Conservation (phyloP, 2,113 vertebrate genomes). For the Aythya baeri region DNA sequence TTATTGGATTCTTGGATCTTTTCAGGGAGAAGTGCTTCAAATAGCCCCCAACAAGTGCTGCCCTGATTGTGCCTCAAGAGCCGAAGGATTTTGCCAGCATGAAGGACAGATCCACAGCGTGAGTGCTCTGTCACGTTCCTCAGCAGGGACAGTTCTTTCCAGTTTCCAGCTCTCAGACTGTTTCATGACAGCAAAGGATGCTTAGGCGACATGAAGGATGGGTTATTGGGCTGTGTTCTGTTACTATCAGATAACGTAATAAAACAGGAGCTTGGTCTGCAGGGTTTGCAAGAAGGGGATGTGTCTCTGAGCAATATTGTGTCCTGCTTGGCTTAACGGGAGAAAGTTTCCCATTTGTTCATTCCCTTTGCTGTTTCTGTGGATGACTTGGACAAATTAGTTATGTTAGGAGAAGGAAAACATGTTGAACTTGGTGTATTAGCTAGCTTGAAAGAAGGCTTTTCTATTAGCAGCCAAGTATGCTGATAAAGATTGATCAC, state of each 20-base stretch:
- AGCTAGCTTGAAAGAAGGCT: background rate
- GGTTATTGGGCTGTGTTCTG: background rate
- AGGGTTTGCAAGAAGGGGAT: background rate
- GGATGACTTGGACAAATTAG: background rate
- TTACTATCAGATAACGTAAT: background rate
- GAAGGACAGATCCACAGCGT: conserved; percentile 82
- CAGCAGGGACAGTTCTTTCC: background rate
- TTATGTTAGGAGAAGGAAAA: background rate
- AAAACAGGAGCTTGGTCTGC: background rate
- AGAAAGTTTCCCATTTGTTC: background rate
- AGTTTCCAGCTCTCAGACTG: background rate
- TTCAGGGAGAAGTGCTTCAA: conserved; percentile 86
- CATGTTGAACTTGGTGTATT: background rate
- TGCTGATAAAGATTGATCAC: conserved; percentile 21
- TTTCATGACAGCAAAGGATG: background rate
- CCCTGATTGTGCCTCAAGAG: conserved; percentile 81
- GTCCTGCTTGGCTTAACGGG: background rate
- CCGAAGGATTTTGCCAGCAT: conserved; percentile 81
- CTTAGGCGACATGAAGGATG: background rate
- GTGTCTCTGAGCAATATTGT: background rate
- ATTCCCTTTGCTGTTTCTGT: background rate
- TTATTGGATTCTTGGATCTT: background rate
- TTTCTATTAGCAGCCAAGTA: background rate
- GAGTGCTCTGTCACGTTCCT: conserved; percentile 47
- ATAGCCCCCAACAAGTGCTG: conserved; percentile 88